Conservation (phyloP, 2,888 invertebrate genomes). For the Sphinx pinastri region DNA sequence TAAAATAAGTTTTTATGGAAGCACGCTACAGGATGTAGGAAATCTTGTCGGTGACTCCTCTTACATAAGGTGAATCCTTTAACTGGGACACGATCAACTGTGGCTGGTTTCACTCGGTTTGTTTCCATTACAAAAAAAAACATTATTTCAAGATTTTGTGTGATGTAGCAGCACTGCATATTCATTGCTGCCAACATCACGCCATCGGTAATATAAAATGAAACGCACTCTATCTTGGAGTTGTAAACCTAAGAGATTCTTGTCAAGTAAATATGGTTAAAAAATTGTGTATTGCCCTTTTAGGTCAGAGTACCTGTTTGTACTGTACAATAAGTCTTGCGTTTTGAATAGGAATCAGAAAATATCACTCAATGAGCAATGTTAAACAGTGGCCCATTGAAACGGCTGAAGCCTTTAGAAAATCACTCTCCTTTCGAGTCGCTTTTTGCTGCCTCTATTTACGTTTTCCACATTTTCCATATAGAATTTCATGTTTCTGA, state of each 20-base stretch:
- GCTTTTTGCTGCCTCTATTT: conserved; percentile 73
- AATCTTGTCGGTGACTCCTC: no score
- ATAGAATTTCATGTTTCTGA: conserved; percentile 67
- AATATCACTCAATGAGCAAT: conserved; percentile 77
- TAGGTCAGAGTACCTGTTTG: conserved; percentile 48
- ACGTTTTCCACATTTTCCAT: conserved; percentile 80
- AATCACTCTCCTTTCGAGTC: conserved; percentile 76
- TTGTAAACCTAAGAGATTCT: conserved; percentile 50
- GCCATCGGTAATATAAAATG: no score
- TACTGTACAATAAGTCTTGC: conserved; percentile 54
- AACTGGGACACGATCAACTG: no score
- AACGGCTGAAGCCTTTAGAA: conserved; percentile 77
- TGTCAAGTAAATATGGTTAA: conserved; percentile 53
- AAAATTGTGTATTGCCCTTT: conserved; percentile 52
- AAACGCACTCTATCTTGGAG: conserved; percentile 39
- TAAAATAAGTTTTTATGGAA: no score
- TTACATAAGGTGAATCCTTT: no score
- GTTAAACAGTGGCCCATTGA: conserved; percentile 79
- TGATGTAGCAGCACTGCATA: no score
- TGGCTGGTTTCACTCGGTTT: no score
- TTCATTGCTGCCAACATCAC: no score
- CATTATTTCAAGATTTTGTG: no score
- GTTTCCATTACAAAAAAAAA: no score
- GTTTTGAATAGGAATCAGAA: conserved; percentile 73
- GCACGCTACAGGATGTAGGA: no score